Conservation (phyloP, 1,140 invertebrate genomes). For the Cotesia typhae region DNA sequence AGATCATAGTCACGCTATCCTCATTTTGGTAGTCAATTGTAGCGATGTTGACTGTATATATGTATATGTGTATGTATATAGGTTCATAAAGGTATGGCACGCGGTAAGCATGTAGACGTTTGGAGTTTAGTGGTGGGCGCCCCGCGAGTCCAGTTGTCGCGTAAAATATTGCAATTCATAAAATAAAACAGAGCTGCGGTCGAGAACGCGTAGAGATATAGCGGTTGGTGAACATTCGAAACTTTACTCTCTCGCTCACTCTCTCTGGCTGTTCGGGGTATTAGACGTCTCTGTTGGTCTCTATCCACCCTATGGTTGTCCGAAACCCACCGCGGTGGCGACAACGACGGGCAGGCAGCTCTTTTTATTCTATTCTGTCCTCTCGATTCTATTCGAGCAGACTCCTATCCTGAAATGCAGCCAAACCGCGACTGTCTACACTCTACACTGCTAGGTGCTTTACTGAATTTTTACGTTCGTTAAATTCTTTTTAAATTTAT, state of each 20-base stretch:
- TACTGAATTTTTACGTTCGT: conserved; percentile 39
- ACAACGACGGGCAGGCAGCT: not conserved
- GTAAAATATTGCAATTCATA: conserved; percentile 68
- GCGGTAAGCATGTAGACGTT: conserved; percentile 49
- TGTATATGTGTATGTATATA: not conserved
- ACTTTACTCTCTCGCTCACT: not conserved
- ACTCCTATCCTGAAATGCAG: conserved; percentile 52
- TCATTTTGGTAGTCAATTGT: too few species aligned
- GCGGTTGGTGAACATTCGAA: not conserved
- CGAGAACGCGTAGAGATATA: conserved; percentile 21
- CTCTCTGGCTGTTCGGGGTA: not conserved
- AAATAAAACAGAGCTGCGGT: conserved; percentile 62
- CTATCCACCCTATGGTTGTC: conserved; percentile 18
- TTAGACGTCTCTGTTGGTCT: not conserved
- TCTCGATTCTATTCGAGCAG: conserved; percentile 23
- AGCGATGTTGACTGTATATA: not conserved
- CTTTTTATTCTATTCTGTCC: conserved; percentile 34
- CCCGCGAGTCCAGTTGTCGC: conserved; percentile 59
- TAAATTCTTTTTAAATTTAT: too few species aligned
- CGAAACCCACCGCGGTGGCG: not conserved
- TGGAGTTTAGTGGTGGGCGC: conserved; percentile 63
- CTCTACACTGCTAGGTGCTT: conserved; percentile 31
- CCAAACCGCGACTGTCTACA: conserved; percentile 54
- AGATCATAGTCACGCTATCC: too few species aligned
- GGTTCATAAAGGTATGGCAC: conserved; percentile 9